A percentile compares a stretch with the other conserved stretches of the same genome.
These are phyloP conservation scores for Donacobius atricapilla DNA, from an alignment of 2,113 vertebrate genomes.

Conservation along the genomic window DNA sequence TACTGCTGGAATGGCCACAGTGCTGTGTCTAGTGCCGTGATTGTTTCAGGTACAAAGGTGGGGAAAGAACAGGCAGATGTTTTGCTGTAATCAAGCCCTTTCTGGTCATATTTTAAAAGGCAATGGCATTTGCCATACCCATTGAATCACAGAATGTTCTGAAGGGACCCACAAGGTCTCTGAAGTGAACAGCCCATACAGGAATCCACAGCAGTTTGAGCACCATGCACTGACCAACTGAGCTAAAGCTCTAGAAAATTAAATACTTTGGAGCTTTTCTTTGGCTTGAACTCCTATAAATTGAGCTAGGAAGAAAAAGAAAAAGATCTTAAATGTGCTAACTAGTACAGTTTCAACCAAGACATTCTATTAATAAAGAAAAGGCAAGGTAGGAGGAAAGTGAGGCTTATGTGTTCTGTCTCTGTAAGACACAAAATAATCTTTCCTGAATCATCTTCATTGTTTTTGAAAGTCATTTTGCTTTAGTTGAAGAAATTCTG, in stretches of 20 bases:
- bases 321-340: neutral
- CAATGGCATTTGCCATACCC: neutral
- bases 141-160: neutral
- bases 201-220: neutral
- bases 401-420: neutral
- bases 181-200: fast-evolving
- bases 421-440: neutral
- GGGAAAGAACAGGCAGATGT: neutral
- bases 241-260: neutral
- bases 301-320: neutral
- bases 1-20: neutral
- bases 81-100: neutral
- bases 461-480: neutral
- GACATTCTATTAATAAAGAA: neutral
- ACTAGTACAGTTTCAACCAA: neutral
- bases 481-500: neutral
- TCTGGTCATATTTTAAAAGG: neutral
- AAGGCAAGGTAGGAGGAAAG: neutral
- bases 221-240: neutral
- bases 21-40: neutral
- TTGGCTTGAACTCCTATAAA: neutral
- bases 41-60: neutral
- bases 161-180: neutral
- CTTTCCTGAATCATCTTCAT: fast-evolving
- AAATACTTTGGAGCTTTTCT: neutral